Base-by-base conservation (phyloP, 2,888 invertebrate species). In the Sphaerophoria rueppellii region DNA sequence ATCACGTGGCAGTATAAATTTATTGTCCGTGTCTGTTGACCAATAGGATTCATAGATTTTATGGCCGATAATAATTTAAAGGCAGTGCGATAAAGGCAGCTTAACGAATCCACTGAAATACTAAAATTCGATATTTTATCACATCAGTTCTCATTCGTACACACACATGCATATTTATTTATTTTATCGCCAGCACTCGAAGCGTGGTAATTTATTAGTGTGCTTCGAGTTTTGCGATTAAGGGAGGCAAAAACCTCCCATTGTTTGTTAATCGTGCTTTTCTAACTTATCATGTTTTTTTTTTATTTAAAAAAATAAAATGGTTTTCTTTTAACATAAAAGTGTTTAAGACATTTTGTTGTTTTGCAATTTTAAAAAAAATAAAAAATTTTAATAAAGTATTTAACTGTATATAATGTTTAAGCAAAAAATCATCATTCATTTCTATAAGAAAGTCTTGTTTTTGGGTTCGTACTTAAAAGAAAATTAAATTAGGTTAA, bases 401-500 rank as follows among this genome's bases (percentile, higher is more conserved):
- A 37, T 37, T 24, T 14, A 72, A 52, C 40, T 83, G 82, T 83
- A 83, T 71, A 83, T 83, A 40, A 40, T 24, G 79, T 34, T 16
- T 63, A 72, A 50, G 37, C 37, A 34, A 24, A 43, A 46, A 40
- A 54, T 7, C 7, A 43, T 43, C 34, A 54, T 12, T 43, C 65
- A 34, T 70, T 63, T 73, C 57, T 73, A 82, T 46, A 78, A 69
- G 35, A 69, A 58, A 43, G 40, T 43, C 6, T 32, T 76, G n/a
- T 78, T 73, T 32, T 74, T 78, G 65, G 65, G 70, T 82, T 48
- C 48, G 74, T 79, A 82, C 78, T 82, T 82, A 74, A 46, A 70
- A 54, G 78, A 78, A 67, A 55, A 65, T 7, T 43, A 6, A 43
- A 6, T 9, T 40, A 40, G 9, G 9, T 40, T 2, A 2, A 40